A percentile compares a stretch with the other conserved stretches of the same genome.
These are phyloP conservation scores for Pampusana beccarii DNA, from an alignment of 2,113 vertebrate genomes.

Conservation along the genomic window DNA sequence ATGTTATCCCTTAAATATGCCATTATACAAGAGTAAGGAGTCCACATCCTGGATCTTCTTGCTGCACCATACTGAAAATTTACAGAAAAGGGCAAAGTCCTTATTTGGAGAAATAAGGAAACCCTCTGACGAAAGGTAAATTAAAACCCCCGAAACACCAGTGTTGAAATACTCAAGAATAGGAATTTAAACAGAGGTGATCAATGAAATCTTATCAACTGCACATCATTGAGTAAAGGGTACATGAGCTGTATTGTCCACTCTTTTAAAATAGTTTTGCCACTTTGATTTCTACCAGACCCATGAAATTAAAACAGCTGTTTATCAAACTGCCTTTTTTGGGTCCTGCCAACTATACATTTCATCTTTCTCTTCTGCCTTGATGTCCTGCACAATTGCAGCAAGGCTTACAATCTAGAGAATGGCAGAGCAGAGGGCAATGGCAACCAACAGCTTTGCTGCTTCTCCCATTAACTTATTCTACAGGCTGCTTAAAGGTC, in stretches of 20 bases:
- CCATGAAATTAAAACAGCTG: background rate
- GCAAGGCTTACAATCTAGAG: background rate
- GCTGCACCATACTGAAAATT: background rate
- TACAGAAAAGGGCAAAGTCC: background rate
- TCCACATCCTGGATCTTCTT: background rate
- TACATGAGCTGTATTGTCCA: background rate
- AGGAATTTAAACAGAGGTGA: background rate
- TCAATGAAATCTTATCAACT: background rate
- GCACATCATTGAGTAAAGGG: rapidly evolving
- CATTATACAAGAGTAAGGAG: background rate
- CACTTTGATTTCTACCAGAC: background rate
- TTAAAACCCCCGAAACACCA: background rate
- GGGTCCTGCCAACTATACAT: background rate
- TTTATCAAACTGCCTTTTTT: background rate
- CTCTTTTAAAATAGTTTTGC: background rate
- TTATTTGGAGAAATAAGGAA: background rate
- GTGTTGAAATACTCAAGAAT: background rate
- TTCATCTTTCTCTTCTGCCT: background rate
- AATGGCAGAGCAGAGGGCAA: rapidly evolving
- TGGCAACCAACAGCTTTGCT: background rate
- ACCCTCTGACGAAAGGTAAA: background rate
- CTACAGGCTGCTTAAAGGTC: background rate
- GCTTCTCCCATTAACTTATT: background rate
- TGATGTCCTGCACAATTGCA: background rate
- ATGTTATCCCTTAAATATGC: background rate